phyloP scores from a whole-genome alignment of 2,113 vertebrate genomes.

The Craseonycteris thonglongyai region DNA sequence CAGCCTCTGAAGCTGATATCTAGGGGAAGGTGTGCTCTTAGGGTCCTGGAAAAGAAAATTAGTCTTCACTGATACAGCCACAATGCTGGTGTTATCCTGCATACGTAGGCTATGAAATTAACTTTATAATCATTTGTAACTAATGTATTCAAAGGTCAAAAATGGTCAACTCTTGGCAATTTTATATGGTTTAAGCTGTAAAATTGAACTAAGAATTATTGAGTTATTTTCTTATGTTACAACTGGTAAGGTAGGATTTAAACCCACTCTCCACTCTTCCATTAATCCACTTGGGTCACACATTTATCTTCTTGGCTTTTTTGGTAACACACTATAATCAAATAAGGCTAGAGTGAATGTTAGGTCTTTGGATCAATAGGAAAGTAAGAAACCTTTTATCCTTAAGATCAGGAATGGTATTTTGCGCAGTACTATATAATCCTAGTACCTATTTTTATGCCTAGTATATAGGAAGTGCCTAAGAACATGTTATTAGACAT shows the following conservation, averaged over 20 bases:
- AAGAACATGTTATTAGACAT: neutral
- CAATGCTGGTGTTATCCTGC: no score
- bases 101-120: neutral
- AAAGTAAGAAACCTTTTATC: neutral
- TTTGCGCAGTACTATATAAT: neutral
- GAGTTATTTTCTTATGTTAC: neutral
- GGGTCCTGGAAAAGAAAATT: constrained; percentile 58
- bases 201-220: constrained; percentile 8
- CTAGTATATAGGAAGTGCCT: neutral
- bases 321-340: neutral
- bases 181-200: neutral
- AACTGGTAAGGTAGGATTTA: neutral
- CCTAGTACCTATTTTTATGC: neutral
- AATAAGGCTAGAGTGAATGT: neutral
- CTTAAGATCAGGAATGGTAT: neutral
- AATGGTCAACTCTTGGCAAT: neutral
- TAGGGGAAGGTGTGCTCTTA: constrained; percentile 85
- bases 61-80: neutral
- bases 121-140: neutral
- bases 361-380: neutral
- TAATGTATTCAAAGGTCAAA: neutral
- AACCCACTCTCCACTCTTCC: neutral
- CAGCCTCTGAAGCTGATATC: constrained; percentile 89
- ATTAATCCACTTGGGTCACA: neutral
- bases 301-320: neutral